Conservation (phyloP, 2,797 vertebrate genomes). For the Typhlichthys eigenmanni region DNA sequence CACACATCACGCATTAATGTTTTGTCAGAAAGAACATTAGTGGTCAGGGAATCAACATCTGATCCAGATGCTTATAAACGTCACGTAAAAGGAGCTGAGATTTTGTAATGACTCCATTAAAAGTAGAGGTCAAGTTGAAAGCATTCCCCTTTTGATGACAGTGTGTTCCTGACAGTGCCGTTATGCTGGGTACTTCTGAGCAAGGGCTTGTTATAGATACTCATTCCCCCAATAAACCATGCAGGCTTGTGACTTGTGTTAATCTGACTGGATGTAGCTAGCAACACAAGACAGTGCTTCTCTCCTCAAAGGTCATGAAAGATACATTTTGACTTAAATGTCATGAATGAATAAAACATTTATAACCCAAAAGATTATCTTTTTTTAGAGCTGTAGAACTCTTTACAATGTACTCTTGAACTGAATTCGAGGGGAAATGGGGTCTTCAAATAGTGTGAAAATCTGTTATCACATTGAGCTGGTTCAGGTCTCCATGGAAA, state of each 20-base stretch:
- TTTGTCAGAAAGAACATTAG: conserved; percentile 6
- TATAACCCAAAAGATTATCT: too few species aligned
- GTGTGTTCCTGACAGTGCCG: conserved; percentile 17
- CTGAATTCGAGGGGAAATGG: not conserved
- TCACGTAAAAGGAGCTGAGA: conserved; percentile 59
- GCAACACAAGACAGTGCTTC: conserved; percentile 14
- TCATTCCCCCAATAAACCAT: conserved; percentile 32
- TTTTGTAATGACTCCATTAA: conserved; percentile 63
- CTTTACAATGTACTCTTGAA: conserved; percentile 8
- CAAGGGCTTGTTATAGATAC: conserved; percentile 13
- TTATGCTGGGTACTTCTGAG: conserved; percentile 16
- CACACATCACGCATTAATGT: conserved; percentile 11
- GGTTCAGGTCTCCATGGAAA: conserved; percentile 17
- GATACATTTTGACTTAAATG: not conserved
- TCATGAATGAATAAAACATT: too few species aligned
- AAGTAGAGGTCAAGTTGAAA: conserved; percentile 47
- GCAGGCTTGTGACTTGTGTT: conserved; percentile 26
- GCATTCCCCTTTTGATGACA: conserved; percentile 42
- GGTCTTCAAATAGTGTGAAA: conserved; percentile 24
- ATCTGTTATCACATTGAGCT: conserved; percentile 37
- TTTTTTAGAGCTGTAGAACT: not conserved
- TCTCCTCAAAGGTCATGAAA: too few species aligned
- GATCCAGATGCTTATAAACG: conserved; percentile 58
- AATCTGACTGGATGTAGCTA: not conserved
- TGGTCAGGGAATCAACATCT: conserved; percentile 47